These are phyloP conservation scores for Augochlorella aurata DNA, from an alignment of 2,888 invertebrate genomes.

Conservation along the genomic window DNA sequence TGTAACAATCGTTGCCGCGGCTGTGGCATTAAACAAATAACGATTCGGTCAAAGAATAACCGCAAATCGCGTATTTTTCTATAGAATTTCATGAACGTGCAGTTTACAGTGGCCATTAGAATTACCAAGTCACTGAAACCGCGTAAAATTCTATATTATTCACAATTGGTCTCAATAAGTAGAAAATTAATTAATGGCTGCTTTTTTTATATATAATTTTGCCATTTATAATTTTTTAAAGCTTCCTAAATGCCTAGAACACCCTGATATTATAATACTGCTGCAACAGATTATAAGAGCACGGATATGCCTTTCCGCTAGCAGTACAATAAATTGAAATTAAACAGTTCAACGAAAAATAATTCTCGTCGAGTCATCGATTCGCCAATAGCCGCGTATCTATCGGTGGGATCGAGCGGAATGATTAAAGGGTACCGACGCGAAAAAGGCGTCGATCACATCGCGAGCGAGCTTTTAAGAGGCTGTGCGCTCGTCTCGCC, in stretches of 20 bases:
- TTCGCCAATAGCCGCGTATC: constrained; percentile 48
- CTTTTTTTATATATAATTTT: too few relatives aligned
- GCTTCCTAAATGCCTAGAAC: too few relatives aligned
- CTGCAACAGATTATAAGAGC: too few relatives aligned
- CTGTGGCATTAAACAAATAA: background rate
- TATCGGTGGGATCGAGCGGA: constrained; percentile 38
- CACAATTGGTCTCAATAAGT: too few relatives aligned
- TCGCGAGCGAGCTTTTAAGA: constrained; percentile 20
- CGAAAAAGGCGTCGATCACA: background rate
- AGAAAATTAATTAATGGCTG: too few relatives aligned
- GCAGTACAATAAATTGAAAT: constrained; percentile 54
- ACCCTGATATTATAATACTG: too few relatives aligned
- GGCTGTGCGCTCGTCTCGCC: constrained; percentile 20
- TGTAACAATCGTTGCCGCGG: background rate
- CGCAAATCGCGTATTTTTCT: background rate
- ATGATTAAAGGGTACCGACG: constrained; percentile 30
- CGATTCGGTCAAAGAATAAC: background rate
- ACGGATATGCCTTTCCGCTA: too few relatives aligned
- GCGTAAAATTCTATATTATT: too few relatives aligned
- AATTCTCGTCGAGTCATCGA: constrained; percentile 55
- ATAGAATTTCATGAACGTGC: background rate
- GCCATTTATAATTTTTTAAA: too few relatives aligned
- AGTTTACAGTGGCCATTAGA: too few relatives aligned
- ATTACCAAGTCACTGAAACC: too few relatives aligned
- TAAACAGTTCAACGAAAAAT: constrained; percentile 47